Base-by-base conservation (phyloP, 2,888 invertebrate genomes). In the Alviniconcha strummeri region DNA sequence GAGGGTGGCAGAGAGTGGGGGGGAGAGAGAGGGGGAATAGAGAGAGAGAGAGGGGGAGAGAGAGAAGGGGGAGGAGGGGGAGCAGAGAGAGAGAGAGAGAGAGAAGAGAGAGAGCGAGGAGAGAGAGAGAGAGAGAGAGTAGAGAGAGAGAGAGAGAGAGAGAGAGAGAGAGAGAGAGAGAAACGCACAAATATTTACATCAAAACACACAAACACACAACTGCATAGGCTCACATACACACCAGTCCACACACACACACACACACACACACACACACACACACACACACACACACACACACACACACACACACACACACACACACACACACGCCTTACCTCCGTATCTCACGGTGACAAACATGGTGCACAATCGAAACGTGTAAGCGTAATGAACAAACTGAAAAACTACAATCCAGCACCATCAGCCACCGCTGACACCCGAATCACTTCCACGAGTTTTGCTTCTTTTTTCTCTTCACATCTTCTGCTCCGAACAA, bases 261-360 rank as follows among this genome's bases (percentile, higher is more conserved):
- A 60, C 55, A 78, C 0, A 11, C 4, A 15, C 8, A 52, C 17
- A 79, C n/a, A 67, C 9, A 79, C 13, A 52, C 5, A 52, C 15
- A 67, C 5, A 17, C 36, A 17, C 8, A n/a, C n/a, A 36, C 36
- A 36, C 36, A 36, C 36, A 60, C 4, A 78, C 19, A 60, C 9
- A 60, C 13, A 13, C 7, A 19, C 57, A 60, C 55, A 78, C 0
- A 11, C 4, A 15, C 8, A 52, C 17, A 79, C n/a, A 67, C 9
- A 79, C 13, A 52, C 5, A 52, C 15, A 67, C 5, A 17, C 36
- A 17, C 8, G 9, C 52, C 79, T 69, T 69, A 80, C 79, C 79
- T 69, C 79, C 79, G 52, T 80, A 80, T 69, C 67, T 80, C 52
- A 80, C 79, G 17, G 64, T 80, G 54, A 80, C 79, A 60, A 80